Conservation (phyloP, 2,797 vertebrate genomes). For the Mormyrus proboscirostris region DNA sequence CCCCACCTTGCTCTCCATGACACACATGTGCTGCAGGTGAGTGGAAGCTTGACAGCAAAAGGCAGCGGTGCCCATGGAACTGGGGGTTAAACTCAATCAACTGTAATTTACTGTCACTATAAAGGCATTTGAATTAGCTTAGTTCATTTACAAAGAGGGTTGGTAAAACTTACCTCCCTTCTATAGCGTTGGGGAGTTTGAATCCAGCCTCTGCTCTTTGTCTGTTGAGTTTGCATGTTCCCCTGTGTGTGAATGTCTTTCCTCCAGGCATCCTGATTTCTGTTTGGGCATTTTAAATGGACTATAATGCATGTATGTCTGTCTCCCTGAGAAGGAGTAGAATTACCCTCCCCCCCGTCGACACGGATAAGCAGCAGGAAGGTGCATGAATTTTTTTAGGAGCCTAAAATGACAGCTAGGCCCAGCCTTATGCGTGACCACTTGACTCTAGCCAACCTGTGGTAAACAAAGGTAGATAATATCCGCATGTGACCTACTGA, state of each 20-base stretch:
- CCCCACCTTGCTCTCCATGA: background rate
- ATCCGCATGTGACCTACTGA: background rate
- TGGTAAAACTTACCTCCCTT: background rate
- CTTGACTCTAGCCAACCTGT: conserved; percentile 32
- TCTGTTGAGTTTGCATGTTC: background rate
- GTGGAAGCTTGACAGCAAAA: background rate
- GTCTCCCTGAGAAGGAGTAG: background rate
- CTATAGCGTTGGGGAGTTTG: background rate
- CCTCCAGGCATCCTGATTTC: background rate
- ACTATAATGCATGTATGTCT: background rate
- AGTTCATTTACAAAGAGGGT: background rate
- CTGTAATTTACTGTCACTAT: background rate
- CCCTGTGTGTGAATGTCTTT: background rate
- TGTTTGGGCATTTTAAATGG: background rate
- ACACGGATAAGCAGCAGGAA: background rate
- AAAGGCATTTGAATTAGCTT: background rate
- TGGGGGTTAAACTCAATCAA: background rate
- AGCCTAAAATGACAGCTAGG: background rate
- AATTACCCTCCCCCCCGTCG: background rate
- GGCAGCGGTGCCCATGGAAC: background rate
- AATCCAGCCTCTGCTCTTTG: background rate
- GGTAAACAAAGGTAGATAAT: conserved; percentile 33
- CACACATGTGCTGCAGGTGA: background rate
- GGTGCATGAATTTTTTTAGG: background rate
- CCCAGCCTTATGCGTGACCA: background rate